Percentiles rank a stretch among this genome's conserved stretches.
Evolutionary conservation across 2,888 invertebrate species (phyloP).

Genomic region (Lapara coniferarum): DNA sequence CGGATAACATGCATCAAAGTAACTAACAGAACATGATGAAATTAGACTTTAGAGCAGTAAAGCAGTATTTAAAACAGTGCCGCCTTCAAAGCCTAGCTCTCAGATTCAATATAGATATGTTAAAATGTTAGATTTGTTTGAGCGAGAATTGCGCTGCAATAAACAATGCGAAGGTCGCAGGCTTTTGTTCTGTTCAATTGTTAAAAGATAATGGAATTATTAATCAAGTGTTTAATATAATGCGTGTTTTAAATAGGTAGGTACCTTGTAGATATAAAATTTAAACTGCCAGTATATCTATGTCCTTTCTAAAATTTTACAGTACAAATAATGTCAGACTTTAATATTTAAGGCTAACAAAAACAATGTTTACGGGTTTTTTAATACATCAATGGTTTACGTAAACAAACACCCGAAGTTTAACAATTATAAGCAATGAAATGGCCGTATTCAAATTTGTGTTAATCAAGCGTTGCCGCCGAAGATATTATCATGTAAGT

Average conservation of each 20-base stretch:
- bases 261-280: too few species aligned
- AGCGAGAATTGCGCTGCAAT: neutral
- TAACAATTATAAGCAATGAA: too few species aligned
- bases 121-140: constrained; percentile 22
- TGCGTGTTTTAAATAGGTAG: neutral
- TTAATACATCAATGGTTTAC: too few species aligned
- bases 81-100: constrained; percentile 4
- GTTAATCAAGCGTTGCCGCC: constrained; percentile 5
- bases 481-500: constrained; percentile 17
- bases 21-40: too few species aligned
- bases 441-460: neutral
- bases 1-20: too few species aligned
- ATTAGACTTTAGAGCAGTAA: too few species aligned
- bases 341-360: too few species aligned
- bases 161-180: constrained; percentile 7
- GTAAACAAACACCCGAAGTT: neutral
- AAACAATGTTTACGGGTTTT: neutral
- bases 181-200: neutral
- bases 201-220: neutral
- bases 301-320: too few species aligned
- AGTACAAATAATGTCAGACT: too few species aligned
- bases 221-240: neutral
- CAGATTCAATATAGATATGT: constrained; percentile 26
- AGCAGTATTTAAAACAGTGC: neutral
- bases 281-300: too few species aligned